Percentiles rank a stretch among this genome's conserved stretches.
Conservation (phyloP, 2,797 vertebrate species). For the Huso huso region DNA sequence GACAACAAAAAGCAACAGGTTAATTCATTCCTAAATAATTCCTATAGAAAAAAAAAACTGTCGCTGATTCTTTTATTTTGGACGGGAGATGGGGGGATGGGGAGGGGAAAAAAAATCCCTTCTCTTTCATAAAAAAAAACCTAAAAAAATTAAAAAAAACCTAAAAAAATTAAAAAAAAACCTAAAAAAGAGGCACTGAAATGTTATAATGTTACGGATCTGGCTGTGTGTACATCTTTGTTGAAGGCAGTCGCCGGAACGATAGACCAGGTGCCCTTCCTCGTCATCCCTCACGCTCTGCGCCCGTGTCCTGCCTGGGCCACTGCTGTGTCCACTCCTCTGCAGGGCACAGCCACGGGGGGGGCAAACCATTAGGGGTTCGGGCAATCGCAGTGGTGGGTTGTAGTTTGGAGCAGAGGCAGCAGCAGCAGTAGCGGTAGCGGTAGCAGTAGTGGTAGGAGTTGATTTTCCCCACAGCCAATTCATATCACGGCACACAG, state of each 20-base stretch:
- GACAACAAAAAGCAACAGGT: not conserved
- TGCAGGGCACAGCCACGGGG: constrained; percentile 43
- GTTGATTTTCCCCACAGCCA: constrained; percentile 40
- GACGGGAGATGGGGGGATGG: constrained; percentile 30
- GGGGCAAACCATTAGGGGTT: constrained; percentile 47
- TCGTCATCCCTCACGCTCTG: constrained; percentile 77
- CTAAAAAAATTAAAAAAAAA: too few relatives aligned
- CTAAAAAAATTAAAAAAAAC: constrained; percentile 6
- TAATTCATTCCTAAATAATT: not conserved
- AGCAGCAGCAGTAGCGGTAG: constrained; percentile 7
- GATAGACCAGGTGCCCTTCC: constrained; percentile 91
- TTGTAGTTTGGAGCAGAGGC: constrained; percentile 32
- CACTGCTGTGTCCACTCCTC: constrained; percentile 60
- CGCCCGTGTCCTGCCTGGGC: constrained; percentile 49
- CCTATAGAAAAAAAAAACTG: not conserved
- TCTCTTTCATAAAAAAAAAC: constrained; percentile 40
- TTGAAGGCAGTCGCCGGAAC: constrained; percentile 80
- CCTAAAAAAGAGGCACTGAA: constrained; percentile 72
- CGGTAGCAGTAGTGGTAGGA: constrained; percentile 19
- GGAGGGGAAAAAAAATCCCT: constrained; percentile 36
- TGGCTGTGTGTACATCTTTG: constrained; percentile 96
- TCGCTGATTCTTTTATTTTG: not conserved
- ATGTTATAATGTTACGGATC: constrained; percentile 77
- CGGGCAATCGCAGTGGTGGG: constrained; percentile 57
- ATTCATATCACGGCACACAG: constrained; percentile 84